Conservation (phyloP, 2,113 vertebrate species). For the Microtus oregoni region DNA sequence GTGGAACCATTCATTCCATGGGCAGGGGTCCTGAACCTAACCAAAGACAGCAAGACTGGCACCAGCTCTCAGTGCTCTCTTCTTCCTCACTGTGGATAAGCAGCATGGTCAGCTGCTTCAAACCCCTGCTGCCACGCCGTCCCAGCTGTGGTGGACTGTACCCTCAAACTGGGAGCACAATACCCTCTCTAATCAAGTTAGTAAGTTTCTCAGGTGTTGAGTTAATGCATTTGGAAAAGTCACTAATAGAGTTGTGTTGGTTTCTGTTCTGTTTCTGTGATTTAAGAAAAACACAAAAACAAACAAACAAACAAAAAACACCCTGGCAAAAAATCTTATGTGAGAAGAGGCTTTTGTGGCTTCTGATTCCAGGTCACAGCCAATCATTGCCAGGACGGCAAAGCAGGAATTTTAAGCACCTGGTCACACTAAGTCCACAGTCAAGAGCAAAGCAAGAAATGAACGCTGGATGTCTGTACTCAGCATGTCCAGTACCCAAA, state of each 20-base stretch:
- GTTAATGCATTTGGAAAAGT: neutral
- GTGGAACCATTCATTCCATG: neutral
- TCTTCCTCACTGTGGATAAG: neutral
- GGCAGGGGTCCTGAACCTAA: neutral
- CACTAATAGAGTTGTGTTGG: neutral
- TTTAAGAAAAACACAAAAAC: neutral
- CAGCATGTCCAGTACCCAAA: neutral
- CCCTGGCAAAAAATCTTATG: neutral
- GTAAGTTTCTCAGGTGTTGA: neutral
- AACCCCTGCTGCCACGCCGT: neutral
- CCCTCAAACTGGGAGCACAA: neutral
- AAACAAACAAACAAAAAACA: neutral
- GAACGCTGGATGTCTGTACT: neutral
- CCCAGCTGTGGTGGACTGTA: neutral
- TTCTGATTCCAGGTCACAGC: neutral
- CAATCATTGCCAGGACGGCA: neutral
- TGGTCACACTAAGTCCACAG: neutral
- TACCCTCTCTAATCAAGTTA: neutral
- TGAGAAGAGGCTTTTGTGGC: neutral
- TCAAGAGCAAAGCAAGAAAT: neutral
- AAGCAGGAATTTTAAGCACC: neutral
- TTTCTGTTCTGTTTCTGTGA: neutral
- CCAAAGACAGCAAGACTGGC: neutral
- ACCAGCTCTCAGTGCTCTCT: neutral
- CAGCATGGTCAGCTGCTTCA: neutral